Conservation (phyloP, 2,113 vertebrate species). For the Cyprinodon brontotheroides region DNA sequence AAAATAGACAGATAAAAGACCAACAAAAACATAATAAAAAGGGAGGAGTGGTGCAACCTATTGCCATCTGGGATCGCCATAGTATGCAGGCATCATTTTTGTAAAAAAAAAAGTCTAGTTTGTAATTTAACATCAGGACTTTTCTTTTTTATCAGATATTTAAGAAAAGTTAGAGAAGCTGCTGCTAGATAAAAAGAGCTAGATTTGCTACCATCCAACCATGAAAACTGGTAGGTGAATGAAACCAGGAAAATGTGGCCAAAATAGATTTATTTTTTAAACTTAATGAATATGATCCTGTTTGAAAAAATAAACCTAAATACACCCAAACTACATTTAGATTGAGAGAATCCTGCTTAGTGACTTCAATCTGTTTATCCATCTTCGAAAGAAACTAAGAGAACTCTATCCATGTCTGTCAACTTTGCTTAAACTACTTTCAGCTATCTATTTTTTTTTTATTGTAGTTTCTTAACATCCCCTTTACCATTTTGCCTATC, state of each 20-base stretch:
- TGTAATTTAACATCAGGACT: background rate
- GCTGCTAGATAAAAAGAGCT: too few species aligned
- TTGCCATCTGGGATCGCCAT: background rate
- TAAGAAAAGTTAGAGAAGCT: background rate
- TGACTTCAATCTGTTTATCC: background rate
- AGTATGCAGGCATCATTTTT: background rate
- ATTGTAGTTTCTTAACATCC: background rate
- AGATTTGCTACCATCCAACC: too few species aligned
- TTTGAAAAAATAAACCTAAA: background rate
- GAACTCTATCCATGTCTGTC: background rate
- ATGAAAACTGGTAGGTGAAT: too few species aligned
- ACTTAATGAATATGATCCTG: background rate
- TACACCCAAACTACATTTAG: background rate
- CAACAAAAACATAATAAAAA: background rate
- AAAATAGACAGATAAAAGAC: background rate
- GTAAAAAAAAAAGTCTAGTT: background rate
- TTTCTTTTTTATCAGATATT: background rate
- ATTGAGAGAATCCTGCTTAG: background rate
- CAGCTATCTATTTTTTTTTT: background rate
- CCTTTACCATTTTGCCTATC: background rate
- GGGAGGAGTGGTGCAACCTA: background rate
- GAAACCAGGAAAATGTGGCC: background rate
- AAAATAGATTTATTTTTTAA: background rate
- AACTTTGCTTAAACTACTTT: background rate
- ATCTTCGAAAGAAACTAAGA: background rate